These are phyloP conservation scores for Hypanus sabinus DNA, from an alignment of 2,113 vertebrate species.

Conservation along the genomic window DNA sequence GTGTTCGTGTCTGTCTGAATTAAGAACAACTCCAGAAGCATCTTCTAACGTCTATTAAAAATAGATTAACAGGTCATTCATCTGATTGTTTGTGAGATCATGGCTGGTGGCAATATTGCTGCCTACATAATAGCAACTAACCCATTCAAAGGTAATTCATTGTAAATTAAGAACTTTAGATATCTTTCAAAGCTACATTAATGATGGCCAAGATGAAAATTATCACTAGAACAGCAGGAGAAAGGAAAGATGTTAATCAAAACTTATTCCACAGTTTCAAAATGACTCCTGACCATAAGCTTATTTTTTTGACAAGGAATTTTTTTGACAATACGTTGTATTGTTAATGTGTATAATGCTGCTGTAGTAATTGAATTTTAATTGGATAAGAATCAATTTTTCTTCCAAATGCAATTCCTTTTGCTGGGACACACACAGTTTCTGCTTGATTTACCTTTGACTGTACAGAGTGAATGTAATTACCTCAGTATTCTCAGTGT, in stretches of 20 bases:
- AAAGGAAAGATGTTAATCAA: background rate
- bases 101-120: background rate
- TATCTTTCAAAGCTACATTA: background rate
- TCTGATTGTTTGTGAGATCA: background rate
- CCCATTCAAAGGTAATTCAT: background rate
- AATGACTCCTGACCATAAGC: background rate
- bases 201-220: background rate
- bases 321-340: too few species aligned
- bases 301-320: background rate
- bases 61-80: background rate
- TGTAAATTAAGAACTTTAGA: background rate
- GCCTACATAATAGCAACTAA: background rate
- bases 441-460: slow-evolving; percentile 12
- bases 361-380: slow-evolving; percentile 8
- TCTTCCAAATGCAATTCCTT: background rate
- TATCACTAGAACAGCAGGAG: background rate
- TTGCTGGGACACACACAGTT: background rate
- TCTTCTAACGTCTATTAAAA: background rate
- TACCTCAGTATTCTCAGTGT: background rate
- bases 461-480: slow-evolving; percentile 15
- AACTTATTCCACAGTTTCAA: background rate
- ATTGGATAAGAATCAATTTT: slow-evolving; percentile 29
- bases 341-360: slow-evolving; percentile 2
- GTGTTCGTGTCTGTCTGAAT: background rate
- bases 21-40: background rate